A percentile compares a stretch with the other conserved stretches of the same genome.
phyloP scores from a whole-genome alignment of 2,113 vertebrate genomes.

The Platanista minor region DNA sequence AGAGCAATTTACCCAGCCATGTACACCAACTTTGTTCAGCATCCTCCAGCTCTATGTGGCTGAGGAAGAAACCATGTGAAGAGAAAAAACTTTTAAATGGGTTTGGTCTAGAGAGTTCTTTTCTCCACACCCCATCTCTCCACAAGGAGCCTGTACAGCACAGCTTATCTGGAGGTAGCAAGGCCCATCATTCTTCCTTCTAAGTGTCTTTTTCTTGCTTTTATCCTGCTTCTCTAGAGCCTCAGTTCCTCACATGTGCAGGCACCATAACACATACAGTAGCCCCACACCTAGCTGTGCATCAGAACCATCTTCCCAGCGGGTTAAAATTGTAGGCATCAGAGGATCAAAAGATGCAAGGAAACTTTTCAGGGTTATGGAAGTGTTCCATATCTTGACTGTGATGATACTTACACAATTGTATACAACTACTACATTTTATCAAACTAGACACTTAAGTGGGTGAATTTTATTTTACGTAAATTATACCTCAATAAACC shows the following conservation, averaged over 20 bases:
- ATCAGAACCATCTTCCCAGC: neutral
- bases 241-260: neutral
- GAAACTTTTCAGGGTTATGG: neutral
- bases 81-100: neutral
- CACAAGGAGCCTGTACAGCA: neutral
- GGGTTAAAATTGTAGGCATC: neutral
- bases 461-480: neutral
- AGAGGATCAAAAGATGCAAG: neutral
- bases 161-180: neutral
- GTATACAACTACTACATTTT: neutral
- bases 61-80: neutral
- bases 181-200: neutral
- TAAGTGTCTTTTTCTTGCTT: neutral
- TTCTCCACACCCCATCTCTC: neutral
- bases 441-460: neutral
- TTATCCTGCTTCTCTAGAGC: neutral
- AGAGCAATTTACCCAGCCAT: neutral
- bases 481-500: conserved; percentile 11
- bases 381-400: neutral
- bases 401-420: neutral
- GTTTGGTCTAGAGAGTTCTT: conserved; percentile 17
- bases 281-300: neutral
- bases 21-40: neutral
- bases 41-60: neutral
- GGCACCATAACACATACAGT: neutral